Percentiles rank a stretch among this genome's conserved stretches.
Conservation (phyloP, 2,888 invertebrate species). For the Aphelenchoides bicaudatus region DNA sequence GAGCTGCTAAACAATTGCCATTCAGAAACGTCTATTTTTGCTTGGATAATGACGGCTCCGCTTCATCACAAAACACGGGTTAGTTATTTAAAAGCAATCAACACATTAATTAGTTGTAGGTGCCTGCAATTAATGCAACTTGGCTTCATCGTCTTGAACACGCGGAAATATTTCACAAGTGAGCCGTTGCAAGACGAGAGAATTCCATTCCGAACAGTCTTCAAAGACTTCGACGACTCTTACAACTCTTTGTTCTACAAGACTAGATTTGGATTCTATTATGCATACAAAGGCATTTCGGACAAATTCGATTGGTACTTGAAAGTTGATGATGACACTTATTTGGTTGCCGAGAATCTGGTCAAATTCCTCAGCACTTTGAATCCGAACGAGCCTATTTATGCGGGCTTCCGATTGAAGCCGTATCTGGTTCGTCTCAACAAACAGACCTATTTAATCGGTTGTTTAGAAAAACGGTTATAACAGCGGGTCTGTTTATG, state of each 20-base stretch:
- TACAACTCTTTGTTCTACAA: not conserved
- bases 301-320: constrained; percentile 15
- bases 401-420: not conserved
- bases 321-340: constrained; percentile 15
- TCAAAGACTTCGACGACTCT: not conserved
- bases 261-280: not conserved
- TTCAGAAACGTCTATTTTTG: not conserved
- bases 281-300: constrained; percentile 6
- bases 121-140: constrained; percentile 10
- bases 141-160: constrained; percentile 12
- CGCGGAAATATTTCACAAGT: constrained; percentile 3
- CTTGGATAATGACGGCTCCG: constrained; percentile 10
- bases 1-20: not conserved
- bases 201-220: not conserved
- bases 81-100: too few species aligned
- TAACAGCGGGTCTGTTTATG: not conserved
- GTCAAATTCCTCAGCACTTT: constrained; percentile 5
- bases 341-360: constrained; percentile 13
- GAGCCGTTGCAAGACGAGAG: not conserved
- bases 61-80: not conserved
- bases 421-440: not conserved
- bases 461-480: constrained; percentile 8
- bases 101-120: too few species aligned
- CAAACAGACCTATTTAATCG: not conserved
- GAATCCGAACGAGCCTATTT: constrained; percentile 16